Evolutionary conservation across 2,888 invertebrate species (phyloP).

Genomic region (Trissolcus japonicus): DNA sequence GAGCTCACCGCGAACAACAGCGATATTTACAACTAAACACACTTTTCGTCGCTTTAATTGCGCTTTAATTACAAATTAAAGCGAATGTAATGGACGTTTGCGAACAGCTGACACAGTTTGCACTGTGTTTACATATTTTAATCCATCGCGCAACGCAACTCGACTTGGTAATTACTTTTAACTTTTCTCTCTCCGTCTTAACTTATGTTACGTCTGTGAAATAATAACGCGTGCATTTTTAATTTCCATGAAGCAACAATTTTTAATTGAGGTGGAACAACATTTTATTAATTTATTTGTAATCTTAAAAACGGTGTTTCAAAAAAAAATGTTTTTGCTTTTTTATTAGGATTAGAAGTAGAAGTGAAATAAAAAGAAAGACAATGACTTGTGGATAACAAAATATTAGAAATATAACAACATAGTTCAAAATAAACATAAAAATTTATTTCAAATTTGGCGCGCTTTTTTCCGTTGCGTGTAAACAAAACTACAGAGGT

Average conservation of each 20-base stretch:
- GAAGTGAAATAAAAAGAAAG: no score
- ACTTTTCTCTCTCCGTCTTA: not conserved
- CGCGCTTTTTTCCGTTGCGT: no score
- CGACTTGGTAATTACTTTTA: not conserved
- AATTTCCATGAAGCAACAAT: not conserved
- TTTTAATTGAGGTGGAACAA: no score
- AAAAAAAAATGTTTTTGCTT: no score
- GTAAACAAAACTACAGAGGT: no score
- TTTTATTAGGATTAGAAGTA: no score
- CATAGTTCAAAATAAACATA: no score
- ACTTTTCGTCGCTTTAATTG: constrained; percentile 11
- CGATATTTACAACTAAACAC: constrained; percentile 5
- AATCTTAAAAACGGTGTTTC: no score
- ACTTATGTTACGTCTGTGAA: not conserved
- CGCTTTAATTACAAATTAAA: constrained; percentile 26
- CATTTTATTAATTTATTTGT: no score
- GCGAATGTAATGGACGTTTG: constrained; percentile 28
- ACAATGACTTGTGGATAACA: no score
- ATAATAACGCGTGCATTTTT: not conserved
- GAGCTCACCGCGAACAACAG: not conserved
- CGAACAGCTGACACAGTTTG: constrained; percentile 30
- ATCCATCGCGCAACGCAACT: constrained; percentile 8
- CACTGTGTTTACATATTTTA: constrained; percentile 34
- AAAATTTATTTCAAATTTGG: no score
- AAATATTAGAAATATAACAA: no score